phyloP scores from a whole-genome alignment of 2,888 invertebrate genomes.

The Schrankia costaestrigalis region DNA sequence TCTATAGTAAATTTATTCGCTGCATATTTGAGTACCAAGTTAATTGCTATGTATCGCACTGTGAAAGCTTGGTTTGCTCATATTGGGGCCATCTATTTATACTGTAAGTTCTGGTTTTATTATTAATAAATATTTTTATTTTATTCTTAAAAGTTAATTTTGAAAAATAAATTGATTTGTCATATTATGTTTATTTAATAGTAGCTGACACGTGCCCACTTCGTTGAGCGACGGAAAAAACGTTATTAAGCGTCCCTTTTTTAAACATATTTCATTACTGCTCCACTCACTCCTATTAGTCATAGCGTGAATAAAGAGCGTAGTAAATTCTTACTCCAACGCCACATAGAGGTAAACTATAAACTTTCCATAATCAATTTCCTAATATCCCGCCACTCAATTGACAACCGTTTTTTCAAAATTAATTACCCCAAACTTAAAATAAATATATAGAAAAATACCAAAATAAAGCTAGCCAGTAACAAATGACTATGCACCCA shows the following conservation, averaged over 20 bases:
- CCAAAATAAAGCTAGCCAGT: conserved; percentile 13
- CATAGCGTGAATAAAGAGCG: too few species aligned
- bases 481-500: conserved; percentile 31
- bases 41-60: conserved; percentile 39
- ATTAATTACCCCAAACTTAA: conserved; percentile 2
- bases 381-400: not conserved
- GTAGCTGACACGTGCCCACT: too few species aligned
- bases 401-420: not conserved
- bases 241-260: too few species aligned
- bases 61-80: conserved; percentile 34
- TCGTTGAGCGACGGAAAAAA: too few species aligned
- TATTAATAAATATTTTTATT: not conserved
- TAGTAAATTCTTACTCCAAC: too few species aligned
- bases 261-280: too few species aligned
- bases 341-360: too few species aligned
- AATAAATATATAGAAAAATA: conserved; percentile 14
- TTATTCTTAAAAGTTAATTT: too few species aligned
- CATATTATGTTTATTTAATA: too few species aligned
- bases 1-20: conserved; percentile 34
- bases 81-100: conserved; percentile 8
- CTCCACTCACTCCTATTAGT: too few species aligned
- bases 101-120: not conserved
- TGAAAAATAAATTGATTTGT: too few species aligned
- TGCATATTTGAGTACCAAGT: conserved; percentile 32
- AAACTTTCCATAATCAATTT: too few species aligned